phyloP scores from a whole-genome alignment of 2,888 invertebrate genomes.

The Drosophila tripunctata region DNA sequence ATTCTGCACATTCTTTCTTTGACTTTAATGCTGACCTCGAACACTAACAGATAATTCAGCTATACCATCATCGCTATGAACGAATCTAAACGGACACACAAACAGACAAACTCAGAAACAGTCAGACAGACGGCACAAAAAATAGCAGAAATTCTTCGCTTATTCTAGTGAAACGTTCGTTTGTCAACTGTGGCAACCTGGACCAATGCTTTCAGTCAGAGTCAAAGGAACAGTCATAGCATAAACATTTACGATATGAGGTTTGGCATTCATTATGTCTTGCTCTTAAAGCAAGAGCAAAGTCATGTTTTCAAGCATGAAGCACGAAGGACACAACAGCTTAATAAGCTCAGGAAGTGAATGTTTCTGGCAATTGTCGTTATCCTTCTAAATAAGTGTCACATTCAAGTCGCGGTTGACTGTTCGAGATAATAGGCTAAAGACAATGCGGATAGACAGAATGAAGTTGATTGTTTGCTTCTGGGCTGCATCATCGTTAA shows the following conservation, averaged over 20 bases:
- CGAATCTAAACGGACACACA: conserved; percentile 37
- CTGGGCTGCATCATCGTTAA: not conserved
- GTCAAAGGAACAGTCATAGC: conserved; percentile 2
- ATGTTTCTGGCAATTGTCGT: conserved; percentile 17
- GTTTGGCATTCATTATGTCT: conserved; percentile 29
- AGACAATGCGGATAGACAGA: not conserved
- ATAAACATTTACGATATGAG: conserved; percentile 64
- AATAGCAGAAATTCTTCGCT: conserved; percentile 30
- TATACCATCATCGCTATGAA: conserved; percentile 36
- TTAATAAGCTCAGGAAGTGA: conserved; percentile 36
- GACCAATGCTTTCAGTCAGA: not conserved
- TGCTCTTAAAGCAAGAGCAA: conserved; percentile 31
- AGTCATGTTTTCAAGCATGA: conserved; percentile 46
- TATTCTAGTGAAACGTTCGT: conserved; percentile 17
- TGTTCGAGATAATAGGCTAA: conserved; percentile 19
- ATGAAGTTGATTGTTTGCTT: not conserved
- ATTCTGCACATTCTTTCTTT: conserved; percentile 22
- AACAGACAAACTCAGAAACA: not conserved
- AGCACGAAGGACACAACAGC: conserved; percentile 40
- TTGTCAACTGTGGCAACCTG: conserved; percentile 29
- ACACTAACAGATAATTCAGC: conserved; percentile 52
- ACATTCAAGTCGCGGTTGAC: conserved; percentile 6
- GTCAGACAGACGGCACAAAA: conserved; percentile 1
- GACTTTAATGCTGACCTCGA: conserved; percentile 35
- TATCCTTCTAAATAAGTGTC: conserved; percentile 3